Percentiles rank a stretch among this genome's conserved stretches.
Conservation (phyloP, 2,113 vertebrate genomes). For the Boulengeromyrus knoepffleri region DNA sequence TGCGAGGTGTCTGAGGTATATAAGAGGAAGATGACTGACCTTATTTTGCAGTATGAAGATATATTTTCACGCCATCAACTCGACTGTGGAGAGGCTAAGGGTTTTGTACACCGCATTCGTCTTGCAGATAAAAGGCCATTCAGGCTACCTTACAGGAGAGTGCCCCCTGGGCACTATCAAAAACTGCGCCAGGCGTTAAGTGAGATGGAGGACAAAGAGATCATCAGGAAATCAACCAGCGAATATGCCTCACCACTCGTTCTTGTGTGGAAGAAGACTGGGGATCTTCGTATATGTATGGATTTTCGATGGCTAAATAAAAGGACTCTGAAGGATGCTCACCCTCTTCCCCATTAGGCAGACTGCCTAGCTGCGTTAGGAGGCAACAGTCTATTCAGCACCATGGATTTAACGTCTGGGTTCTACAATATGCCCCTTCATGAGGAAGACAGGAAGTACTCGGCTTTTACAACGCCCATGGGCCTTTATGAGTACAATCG, state of each 20-base stretch:
- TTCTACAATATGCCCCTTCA: neutral
- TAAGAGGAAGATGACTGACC: too few species aligned
- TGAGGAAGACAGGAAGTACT: neutral
- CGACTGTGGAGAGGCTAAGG: slow-evolving; percentile 24
- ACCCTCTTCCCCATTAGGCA: too few species aligned
- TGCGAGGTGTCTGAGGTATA: too few species aligned
- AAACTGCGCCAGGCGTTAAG: neutral
- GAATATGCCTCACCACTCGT: slow-evolving; percentile 20
- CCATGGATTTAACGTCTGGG: too few species aligned
- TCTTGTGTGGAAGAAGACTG: slow-evolving; percentile 19
- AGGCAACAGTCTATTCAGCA: too few species aligned
- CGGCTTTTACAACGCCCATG: neutral
- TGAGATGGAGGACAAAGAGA: slow-evolving; percentile 18
- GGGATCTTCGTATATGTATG: neutral
- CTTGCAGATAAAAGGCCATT: slow-evolving; percentile 15
- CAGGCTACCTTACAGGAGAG: slow-evolving; percentile 4
- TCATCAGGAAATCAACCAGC: slow-evolving; percentile 16
- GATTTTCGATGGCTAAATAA: too few species aligned
- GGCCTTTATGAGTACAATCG: neutral
- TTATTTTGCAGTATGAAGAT: too few species aligned
- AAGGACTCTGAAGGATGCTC: neutral
- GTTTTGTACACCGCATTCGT: slow-evolving; percentile 6
- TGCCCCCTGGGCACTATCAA: neutral
- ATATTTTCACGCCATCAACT: too few species aligned
- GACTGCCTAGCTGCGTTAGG: too few species aligned